Evolutionary conservation across 2,888 invertebrate genomes (phyloP).

Genomic region (Meta bourneti): DNA sequence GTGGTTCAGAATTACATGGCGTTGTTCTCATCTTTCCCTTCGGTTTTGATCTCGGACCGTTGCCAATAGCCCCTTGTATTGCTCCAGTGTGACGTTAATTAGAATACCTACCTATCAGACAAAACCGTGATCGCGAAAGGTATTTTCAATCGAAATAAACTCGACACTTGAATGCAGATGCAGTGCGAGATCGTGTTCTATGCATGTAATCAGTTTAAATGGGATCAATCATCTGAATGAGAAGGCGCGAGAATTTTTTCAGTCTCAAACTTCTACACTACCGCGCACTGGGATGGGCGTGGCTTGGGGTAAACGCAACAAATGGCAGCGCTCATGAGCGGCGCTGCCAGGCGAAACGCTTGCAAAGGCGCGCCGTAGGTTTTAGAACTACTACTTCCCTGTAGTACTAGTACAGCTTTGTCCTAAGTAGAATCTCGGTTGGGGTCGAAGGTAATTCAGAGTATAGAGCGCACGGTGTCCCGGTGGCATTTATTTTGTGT

Average conservation of each 20-base stretch:
- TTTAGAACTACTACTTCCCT: conserved; percentile 44
- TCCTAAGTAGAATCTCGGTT: not conserved
- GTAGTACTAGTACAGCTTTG: conserved; percentile 47
- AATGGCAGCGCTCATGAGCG: conserved; percentile 34
- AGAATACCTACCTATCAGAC: too few relatives aligned
- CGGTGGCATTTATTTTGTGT: not conserved
- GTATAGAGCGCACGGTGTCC: not conserved
- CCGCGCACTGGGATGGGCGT: conserved; percentile 28
- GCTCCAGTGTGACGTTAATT: too few relatives aligned
- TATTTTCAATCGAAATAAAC: too few relatives aligned
- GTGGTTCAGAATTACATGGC: too few relatives aligned
- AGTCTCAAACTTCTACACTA: conserved; percentile 44
- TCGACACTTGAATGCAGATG: too few relatives aligned
- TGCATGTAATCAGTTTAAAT: not conserved
- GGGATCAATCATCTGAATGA: conserved; percentile 9
- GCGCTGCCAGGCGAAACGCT: conserved; percentile 50
- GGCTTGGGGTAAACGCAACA: conserved; percentile 37
- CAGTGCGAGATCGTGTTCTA: too few relatives aligned
- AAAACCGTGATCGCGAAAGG: too few relatives aligned
- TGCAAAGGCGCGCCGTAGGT: conserved; percentile 39
- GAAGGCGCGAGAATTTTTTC: not conserved
- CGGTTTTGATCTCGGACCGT: too few relatives aligned
- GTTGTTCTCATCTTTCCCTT: too few relatives aligned
- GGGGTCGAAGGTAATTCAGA: not conserved
- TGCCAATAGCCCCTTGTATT: too few relatives aligned